Evolutionary conservation across 2,113 vertebrate genomes (phyloP), one percentile per base, ranked within the genome.

Genomic region (Cyprinodon tularosa): DNA sequence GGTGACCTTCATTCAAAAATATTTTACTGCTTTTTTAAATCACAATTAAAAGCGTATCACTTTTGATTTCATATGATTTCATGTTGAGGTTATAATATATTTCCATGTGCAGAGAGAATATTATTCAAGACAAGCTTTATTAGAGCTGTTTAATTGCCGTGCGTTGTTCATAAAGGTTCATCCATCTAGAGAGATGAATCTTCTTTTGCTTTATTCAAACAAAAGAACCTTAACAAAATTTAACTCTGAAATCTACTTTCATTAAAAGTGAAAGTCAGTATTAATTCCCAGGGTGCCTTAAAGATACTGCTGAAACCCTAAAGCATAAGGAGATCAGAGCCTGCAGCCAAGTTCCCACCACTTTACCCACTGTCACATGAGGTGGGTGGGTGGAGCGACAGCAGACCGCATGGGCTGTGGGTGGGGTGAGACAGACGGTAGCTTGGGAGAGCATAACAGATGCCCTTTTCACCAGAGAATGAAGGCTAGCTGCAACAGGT

Each of bases 361-460:
- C 71, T 62, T 22, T 62, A 39, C 7, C 45, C 22, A 62, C 60
- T 42, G 38, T 48, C 73, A 38, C 63, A n/a, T 7, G 36, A 13
- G 44, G 38, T 71, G 10, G 8, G 42, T 11, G 40, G 66, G 57
- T 42, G 39, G 50, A 11, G 2, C 45, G 72, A 70, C 37, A 57
- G n/a, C 63, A 76, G 53, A 66, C 42, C 6, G 4, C 65, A 80
- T 42, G 45, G 66, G 66, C 42, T 53, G 73, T 11, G 69, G 66
- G 40, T 45, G 71, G 11, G 20, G n/a, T 74, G 72, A 77, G 73
- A 88, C 86, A 91, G 86, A 87, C 77, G 86, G 86, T 57, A 73
- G 72, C 22, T 79, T 77, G 86, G 77, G 59, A 70, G 20, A 76
- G 61, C 50, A 9, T 69, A 77, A 84, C 88, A 88, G 86, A 90